These are phyloP conservation scores for Probaryconus sp. DNA, from an alignment of 1,140 invertebrate species.

Conservation along the genomic window DNA sequence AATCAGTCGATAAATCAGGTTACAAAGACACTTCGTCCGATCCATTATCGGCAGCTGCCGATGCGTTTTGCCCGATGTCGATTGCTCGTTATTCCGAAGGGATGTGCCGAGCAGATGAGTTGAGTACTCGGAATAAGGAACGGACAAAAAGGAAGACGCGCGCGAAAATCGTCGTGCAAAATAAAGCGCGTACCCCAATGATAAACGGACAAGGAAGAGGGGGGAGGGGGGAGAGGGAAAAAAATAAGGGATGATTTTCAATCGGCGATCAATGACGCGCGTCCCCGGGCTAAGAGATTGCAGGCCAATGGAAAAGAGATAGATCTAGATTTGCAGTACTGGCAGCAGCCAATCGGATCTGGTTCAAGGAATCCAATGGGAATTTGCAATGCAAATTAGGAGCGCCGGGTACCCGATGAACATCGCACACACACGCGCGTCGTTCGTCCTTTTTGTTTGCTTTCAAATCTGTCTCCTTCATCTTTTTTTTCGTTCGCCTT, in stretches of 20 bases:
- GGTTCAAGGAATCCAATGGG: conserved; percentile 77
- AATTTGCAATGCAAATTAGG: conserved; percentile 77
- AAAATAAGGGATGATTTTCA: conserved; percentile 69
- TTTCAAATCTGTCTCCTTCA: conserved; percentile 61
- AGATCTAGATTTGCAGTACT: conserved; percentile 77
- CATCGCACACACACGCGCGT: conserved; percentile 68
- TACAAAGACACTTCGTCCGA: conserved; percentile 63
- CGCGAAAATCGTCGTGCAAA: conserved; percentile 40
- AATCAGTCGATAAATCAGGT: conserved; percentile 68
- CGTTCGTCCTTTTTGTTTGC: conserved; percentile 69
- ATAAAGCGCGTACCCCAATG: conserved; percentile 19
- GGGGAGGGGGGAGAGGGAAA: conserved; percentile 3
- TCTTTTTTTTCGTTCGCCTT: conserved; percentile 52
- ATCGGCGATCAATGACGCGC: conserved; percentile 77
- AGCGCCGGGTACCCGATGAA: conserved; percentile 69
- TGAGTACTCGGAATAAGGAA: conserved; percentile 56
- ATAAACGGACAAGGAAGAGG: not conserved
- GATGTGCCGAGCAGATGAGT: conserved; percentile 57
- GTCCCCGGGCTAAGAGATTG: conserved; percentile 69
- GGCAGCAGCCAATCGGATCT: conserved; percentile 76
- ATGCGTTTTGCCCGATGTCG: conserved; percentile 64
- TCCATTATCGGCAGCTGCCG: conserved; percentile 70
- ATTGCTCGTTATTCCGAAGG: conserved; percentile 62
- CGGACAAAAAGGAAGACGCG: conserved; percentile 51
- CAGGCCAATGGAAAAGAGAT: conserved; percentile 74